Percentiles rank a stretch among this genome's conserved stretches.
These are phyloP conservation scores for Conomelus anceps DNA, from an alignment of 2,888 invertebrate genomes.

Conservation along the genomic window DNA sequence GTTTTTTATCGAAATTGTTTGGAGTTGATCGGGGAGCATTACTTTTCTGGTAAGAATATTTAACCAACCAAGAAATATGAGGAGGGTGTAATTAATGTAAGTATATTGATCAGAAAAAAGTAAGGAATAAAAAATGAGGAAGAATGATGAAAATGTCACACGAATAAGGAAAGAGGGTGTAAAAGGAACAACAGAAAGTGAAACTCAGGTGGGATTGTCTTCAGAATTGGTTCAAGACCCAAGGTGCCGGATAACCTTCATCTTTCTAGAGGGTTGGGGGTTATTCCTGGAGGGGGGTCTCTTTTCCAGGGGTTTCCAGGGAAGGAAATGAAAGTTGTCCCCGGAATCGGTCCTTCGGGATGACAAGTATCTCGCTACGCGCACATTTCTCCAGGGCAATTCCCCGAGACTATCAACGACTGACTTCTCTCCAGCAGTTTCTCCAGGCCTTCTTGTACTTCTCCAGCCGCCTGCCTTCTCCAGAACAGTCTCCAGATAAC, in stretches of 20 bases:
- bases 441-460: neutral
- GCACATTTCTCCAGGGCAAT: slow-evolving; percentile 7
- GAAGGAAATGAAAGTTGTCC: slow-evolving; percentile 13
- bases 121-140: neutral
- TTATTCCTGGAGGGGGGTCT: neutral
- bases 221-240: neutral
- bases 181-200: neutral
- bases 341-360: slow-evolving; percentile 2
- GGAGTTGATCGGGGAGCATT: no score
- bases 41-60: no score
- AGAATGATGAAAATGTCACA: neutral
- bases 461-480: neutral
- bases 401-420: neutral
- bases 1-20: no score
- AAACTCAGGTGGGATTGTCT: neutral
- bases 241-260: neutral
- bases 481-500: neutral
- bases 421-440: neutral
- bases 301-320: no score
- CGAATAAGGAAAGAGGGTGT: neutral
- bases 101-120: no score
- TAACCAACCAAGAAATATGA: no score
- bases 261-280: neutral
- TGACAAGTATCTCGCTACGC: neutral
- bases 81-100: no score